Conservation (phyloP, 2,888 invertebrate species). For the Esperia sulphurella region DNA sequence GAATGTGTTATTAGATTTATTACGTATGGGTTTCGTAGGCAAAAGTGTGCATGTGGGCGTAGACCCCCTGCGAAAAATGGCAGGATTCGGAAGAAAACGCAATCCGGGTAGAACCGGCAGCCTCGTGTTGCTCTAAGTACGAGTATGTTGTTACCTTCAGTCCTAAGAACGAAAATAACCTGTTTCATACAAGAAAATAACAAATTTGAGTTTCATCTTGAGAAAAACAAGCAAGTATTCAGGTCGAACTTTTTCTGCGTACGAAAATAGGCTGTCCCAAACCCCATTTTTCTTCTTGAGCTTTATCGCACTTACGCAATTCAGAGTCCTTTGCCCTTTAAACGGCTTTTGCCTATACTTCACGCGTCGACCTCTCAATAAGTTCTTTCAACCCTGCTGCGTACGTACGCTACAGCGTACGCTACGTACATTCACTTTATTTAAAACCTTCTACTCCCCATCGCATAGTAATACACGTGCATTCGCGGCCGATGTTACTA, state of each 20-base stretch:
- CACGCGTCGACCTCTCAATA: conserved; percentile 5
- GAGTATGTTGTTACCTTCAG: no score
- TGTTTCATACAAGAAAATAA: no score
- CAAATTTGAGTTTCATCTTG: neutral
- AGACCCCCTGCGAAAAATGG: no score
- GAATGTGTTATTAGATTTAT: no score
- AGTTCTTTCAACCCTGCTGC: conserved; percentile 3
- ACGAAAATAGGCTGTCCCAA: neutral
- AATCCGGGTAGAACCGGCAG: no score
- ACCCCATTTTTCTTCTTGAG: neutral
- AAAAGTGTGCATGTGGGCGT: no score
- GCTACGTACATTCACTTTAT: conserved; percentile 12
- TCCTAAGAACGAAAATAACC: no score
- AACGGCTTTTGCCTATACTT: neutral
- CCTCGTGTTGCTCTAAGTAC: no score
- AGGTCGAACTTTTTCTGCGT: conserved; percentile 3
- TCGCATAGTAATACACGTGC: neutral
- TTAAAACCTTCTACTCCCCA: conserved; percentile 5
- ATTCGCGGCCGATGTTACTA: neutral
- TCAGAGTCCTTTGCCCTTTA: neutral
- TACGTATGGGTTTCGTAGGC: no score
- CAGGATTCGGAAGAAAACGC: no score
- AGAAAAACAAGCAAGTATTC: conserved; percentile 3
- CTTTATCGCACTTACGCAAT: neutral
- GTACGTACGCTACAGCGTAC: neutral